Evolutionary conservation across 1,140 invertebrate genomes (phyloP).

Genomic region (Bombus haemorrhoidalis): DNA sequence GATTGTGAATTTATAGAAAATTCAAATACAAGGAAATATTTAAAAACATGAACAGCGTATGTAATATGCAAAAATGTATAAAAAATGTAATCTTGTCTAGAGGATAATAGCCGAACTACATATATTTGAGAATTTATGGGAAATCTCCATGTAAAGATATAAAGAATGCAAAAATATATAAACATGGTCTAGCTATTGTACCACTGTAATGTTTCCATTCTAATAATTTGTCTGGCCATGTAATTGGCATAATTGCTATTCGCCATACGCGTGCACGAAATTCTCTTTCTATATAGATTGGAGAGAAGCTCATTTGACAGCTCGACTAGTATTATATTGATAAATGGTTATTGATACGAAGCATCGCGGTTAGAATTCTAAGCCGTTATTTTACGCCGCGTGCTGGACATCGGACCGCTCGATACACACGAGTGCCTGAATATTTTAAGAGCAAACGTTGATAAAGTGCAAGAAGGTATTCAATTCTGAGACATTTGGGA

Average conservation of each 20-base stretch:
- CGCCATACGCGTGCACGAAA: background rate
- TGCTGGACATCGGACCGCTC: background rate
- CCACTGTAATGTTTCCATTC: too few relatives aligned
- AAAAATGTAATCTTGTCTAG: too few relatives aligned
- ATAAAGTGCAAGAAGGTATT: background rate
- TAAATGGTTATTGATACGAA: constrained; percentile 16
- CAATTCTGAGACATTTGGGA: background rate
- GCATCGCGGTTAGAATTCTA: constrained; percentile 29
- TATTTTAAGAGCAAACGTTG: background rate
- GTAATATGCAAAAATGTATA: too few relatives aligned
- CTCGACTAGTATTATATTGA: constrained; percentile 15
- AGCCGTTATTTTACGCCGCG: constrained; percentile 34
- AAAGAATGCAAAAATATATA: too few relatives aligned
- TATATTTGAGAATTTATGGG: too few relatives aligned
- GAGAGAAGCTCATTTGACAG: background rate
- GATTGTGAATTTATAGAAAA: too few relatives aligned
- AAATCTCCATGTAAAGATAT: too few relatives aligned
- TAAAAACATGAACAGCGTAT: too few relatives aligned
- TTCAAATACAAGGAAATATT: too few relatives aligned
- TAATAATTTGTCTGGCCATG: background rate
- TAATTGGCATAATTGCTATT: background rate
- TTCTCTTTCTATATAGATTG: background rate
- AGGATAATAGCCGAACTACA: too few relatives aligned
- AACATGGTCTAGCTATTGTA: background rate
- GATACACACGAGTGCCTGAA: constrained; percentile 24